phyloP scores from a whole-genome alignment of 1,140 invertebrate genomes.

The Drosophila tsacasi region DNA sequence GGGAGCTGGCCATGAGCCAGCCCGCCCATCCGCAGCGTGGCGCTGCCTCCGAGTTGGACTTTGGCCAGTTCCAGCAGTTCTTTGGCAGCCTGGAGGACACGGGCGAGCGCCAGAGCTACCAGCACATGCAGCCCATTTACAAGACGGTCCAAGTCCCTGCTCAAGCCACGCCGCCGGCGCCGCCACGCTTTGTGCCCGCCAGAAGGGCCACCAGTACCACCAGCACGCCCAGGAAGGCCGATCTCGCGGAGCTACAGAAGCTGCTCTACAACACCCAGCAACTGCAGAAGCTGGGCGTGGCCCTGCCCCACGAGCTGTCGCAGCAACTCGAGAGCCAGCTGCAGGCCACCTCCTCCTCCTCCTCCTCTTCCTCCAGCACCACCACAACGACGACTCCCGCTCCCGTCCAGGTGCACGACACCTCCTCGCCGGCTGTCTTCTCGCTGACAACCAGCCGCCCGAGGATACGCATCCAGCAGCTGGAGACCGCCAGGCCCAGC shows the following conservation, averaged over 20 bases:
- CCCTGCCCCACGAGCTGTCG: conserved; percentile 76
- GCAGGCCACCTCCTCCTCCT: conserved; percentile 36
- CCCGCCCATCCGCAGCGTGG: conserved; percentile 58
- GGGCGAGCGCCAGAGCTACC: conserved; percentile 67
- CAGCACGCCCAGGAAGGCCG: conserved; percentile 28
- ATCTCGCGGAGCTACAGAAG: conserved; percentile 76
- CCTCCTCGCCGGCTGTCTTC: conserved; percentile 76
- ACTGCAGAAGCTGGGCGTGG: conserved; percentile 85
- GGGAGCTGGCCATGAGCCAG: conserved; percentile 65
- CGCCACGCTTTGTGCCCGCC: conserved; percentile 16
- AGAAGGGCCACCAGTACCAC: conserved; percentile 4
- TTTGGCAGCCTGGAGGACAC: conserved; percentile 67
- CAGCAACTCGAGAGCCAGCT: conserved; percentile 73
- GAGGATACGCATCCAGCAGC: conserved; percentile 15
- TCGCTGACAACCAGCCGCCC: conserved; percentile 75
- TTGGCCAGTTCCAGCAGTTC: conserved; percentile 69
- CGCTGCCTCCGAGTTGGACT: conserved; percentile 30
- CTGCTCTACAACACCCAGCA: conserved; percentile 80
- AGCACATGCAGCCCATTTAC: conserved; percentile 76
- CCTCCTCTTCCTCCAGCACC: neutral
- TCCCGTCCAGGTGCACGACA: conserved; percentile 48
- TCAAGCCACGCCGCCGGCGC: neutral
- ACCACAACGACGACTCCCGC: conserved; percentile 34
- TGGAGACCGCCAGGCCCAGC: conserved; percentile 22
- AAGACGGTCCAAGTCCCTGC: conserved; percentile 46